Evolutionary conservation across 2,888 invertebrate species (phyloP), one percentile per base, ranked within the genome.

Genomic region (Unio delphinus): DNA sequence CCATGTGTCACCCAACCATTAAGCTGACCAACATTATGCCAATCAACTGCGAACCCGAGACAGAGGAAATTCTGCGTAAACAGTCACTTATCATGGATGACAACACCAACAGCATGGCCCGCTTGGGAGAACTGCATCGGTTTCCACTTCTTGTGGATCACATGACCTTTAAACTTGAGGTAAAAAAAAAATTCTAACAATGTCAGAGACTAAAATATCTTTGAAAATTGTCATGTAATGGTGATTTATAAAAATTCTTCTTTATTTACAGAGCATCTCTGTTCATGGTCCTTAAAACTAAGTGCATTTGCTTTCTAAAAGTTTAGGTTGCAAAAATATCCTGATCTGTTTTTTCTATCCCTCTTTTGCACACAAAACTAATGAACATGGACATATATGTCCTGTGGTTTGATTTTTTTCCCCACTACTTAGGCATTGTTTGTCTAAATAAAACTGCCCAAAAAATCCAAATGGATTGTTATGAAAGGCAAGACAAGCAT

Each of bases 131-230:
- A 85, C 92, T 92, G 26, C 94, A 86, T 89, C 93, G 93, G 83
- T 95, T 94, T 90, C 95, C 95, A 0, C 92, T 95, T 78, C 90
- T 95, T 55, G 94, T 95, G 0, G 94, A 94, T 80, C 94, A 94
- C 88, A 95, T 95, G 92, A 94, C 93, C 73, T 93, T 93, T 86
- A 93, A 94, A 73, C 94, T 91, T 59, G 92, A 92, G 86, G 88
- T 92, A 61, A 28, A 26, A 5, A 28, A 26, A 5, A 30, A 17
- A 15, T 61, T 26, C 30, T 26, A 8, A 3, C 61, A 61, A 45
- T 3, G 3, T 45, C 45, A 45, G 15, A 45, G 2, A 45, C 15
- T 45, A 45, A 45, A 45, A 11, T 45, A 15, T 45, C 45, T 45
- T 45, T 45, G 11, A 45, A 45, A 45, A 45, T 15, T 45, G 45